Base-by-base conservation (phyloP, 2,888 invertebrate genomes). In the Andrena trimmerana region DNA sequence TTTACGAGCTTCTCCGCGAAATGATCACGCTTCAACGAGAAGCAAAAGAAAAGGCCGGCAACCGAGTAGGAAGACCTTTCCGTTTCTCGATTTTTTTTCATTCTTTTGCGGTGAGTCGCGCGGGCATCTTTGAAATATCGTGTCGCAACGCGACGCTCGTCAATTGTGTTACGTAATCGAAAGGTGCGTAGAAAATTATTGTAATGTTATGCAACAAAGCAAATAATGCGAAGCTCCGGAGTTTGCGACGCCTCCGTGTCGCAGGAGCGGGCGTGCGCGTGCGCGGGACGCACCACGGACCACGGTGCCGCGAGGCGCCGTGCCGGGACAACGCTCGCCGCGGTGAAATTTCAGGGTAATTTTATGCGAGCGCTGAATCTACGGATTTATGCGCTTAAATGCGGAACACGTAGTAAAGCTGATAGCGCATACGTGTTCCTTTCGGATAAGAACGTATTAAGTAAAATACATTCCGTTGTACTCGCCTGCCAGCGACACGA, bases 101-200 rank as follows among this genome's bases (percentile, higher is more conserved):
- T 29, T n/a, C 52, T 33, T 54, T 50, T 63, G 16, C 27, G 10
- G 36, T 27, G 36, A 13, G 60, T 48, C 2, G 3, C 6, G n/a
- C 10, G 16, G 29, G 31, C 20, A 24, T 62, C 42, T 77, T 31
- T 66, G 65, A 66, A 29, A 60, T 33, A 69, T 70, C 31, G 29
- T 31, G 65, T 60, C 60, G 68, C 62, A 70, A 74, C 79, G 20
- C 50, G 63, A 20, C 52, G 10, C 52, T 48, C 63, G 66, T 54
- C 66, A 42, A 52, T 42, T 1, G 4, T n/a, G 20, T 82, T 75
- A 24, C 20, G 62, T 52, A 81, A 82, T 27, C n/a, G 68, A 29
- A 16, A 60, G 82, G 36, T 81, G 77, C 68, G 77, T 83, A 68
- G 83, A 82, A 82, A 83, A 83, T 71, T 71, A 65, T 83, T 82